Percentiles rank a stretch among this genome's conserved stretches.
These are phyloP conservation scores for Eurosta solidaginis DNA, from an alignment of 1,140 invertebrate species.

Conservation along the genomic window DNA sequence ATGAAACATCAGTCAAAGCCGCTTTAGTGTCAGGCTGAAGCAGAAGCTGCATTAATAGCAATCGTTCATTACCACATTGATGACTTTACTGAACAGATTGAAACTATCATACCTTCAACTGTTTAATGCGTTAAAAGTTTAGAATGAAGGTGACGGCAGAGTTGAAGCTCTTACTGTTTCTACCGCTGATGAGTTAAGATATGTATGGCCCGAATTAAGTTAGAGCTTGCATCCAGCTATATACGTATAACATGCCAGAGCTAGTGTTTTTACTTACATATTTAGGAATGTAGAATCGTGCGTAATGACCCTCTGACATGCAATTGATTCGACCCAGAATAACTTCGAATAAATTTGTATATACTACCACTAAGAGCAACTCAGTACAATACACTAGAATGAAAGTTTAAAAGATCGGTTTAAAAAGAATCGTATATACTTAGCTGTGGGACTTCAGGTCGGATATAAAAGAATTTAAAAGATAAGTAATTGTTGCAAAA, in stretches of 20 bases:
- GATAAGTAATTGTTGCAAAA: too few relatives aligned
- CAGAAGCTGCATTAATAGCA: background rate
- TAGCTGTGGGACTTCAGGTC: too few relatives aligned
- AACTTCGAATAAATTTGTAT: background rate
- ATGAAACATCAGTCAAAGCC: background rate
- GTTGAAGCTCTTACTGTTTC: too few relatives aligned
- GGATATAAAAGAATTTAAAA: too few relatives aligned
- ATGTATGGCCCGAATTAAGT: background rate
- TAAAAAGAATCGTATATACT: too few relatives aligned
- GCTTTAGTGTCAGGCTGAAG: background rate
- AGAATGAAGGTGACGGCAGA: too few relatives aligned
- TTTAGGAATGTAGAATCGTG: too few relatives aligned
- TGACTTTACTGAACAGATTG: background rate
- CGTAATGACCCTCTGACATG: constrained; percentile 1
- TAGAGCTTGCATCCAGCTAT: background rate
- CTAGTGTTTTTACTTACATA: constrained; percentile 6
- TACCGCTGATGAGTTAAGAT: too few relatives aligned
- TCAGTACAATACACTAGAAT: too few relatives aligned
- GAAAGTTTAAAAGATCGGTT: too few relatives aligned
- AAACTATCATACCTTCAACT: too few relatives aligned
- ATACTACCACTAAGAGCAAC: background rate
- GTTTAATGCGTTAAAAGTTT: too few relatives aligned
- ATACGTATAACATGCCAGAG: background rate
- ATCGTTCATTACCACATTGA: background rate
- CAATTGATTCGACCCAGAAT: background rate